Base-by-base conservation (phyloP, 1,140 invertebrate genomes). In the Neodiprion lecontei region DNA sequence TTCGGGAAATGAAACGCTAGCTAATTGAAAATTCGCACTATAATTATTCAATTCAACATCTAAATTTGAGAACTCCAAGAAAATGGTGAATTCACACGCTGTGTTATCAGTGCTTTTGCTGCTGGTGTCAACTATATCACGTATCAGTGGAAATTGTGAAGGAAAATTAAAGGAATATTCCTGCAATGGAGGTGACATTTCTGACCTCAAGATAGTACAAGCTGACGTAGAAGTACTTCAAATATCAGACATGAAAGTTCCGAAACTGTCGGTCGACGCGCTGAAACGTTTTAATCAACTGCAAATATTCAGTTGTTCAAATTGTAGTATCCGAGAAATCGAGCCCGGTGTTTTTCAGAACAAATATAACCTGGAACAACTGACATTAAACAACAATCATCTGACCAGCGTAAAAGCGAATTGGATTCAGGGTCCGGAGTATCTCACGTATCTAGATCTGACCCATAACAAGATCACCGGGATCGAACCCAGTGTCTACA, bases 381-480 rank as follows among this genome's bases (percentile, higher is more conserved):
- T 88, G 8, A 84, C 82, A 17, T 70, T 88, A 7, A 79, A 85
- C 47, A 86, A 84, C 48, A 88, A 88, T 73, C 67, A 76, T 5
- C 71, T 89, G 1, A 76, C 74, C 1, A 78, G 71, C 0, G 76
- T 88, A 0, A 78, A 75, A 9, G 81, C 78, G 0, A 68, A 75
- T 0, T 89, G 85, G 87, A 83, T 88, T 73, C 72, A 81, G 1
- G 81, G 82, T 11, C 73, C 88, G 1, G 48, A 77, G 9, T 80
- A 75, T n/a, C 71, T 89, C 9, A 88, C 84, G 1, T 88, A 84
- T 69, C 75, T 88, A 1, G 85, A 89, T 72, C 68, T 88, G 0
- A 88, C 85, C 23, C 85, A 87, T 75, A 89, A 89, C 48, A 21
- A 80, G 11, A 87, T 89, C 72, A 74, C 76, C 7, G 74, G 73